Conservation (phyloP, 2,113 vertebrate genomes). For the Naja naja region DNA sequence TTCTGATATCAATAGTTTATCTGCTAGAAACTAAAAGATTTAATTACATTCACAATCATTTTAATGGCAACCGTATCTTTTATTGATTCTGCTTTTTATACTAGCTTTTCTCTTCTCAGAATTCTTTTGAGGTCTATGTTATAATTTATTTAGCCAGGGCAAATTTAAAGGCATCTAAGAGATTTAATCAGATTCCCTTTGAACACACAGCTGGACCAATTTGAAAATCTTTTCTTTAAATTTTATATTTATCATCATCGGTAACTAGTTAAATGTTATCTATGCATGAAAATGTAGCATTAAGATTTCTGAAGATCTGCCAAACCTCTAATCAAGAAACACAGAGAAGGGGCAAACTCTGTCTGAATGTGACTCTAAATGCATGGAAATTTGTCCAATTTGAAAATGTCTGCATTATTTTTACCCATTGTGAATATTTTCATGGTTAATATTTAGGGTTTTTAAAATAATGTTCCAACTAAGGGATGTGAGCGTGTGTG, state of each 20-base stretch:
- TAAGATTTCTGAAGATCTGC: neutral
- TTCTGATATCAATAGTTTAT: neutral
- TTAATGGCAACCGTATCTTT: neutral
- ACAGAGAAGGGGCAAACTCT: neutral
- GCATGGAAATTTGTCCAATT: neutral
- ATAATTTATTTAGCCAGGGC: neutral
- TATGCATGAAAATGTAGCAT: neutral
- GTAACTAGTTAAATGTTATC: neutral
- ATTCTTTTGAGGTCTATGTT: neutral
- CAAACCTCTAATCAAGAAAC: neutral
- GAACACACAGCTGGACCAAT: neutral
- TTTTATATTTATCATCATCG: neutral
- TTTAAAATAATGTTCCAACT: neutral
- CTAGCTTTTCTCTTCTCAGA: neutral
- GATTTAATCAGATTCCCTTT: conserved; percentile 12
- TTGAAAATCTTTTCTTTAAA: neutral
- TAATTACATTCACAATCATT: neutral
- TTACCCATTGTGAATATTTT: neutral
- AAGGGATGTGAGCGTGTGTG: neutral
- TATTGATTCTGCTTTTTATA: neutral
- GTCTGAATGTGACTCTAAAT: neutral
- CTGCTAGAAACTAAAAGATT: neutral
- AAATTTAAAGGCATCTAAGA: neutral
- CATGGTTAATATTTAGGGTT: neutral
- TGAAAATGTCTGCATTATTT: neutral